phyloP scores from a whole-genome alignment of 1,140 invertebrate species.

The Heliconius himera region DNA sequence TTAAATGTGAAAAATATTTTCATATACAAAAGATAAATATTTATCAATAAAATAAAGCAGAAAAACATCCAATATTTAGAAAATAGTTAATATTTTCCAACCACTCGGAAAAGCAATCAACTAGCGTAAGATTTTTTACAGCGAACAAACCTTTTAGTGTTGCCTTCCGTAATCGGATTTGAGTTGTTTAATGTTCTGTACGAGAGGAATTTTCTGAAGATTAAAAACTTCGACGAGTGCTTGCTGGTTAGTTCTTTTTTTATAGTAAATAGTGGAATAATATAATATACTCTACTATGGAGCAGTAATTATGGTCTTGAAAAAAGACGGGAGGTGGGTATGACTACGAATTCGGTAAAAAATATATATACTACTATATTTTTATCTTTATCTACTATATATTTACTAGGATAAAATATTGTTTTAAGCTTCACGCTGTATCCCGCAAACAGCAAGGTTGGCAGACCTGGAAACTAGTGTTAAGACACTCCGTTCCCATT shows the following conservation, averaged over 20 bases:
- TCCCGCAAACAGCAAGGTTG: too few relatives aligned
- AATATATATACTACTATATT: too few relatives aligned
- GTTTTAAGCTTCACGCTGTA: too few relatives aligned
- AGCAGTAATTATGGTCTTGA: too few relatives aligned
- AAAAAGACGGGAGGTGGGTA: too few relatives aligned
- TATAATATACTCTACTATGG: too few relatives aligned
- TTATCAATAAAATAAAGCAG: neutral
- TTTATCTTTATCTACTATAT: too few relatives aligned
- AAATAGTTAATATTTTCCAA: neutral
- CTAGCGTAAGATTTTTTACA: conserved; percentile 1
- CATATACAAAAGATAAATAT: neutral
- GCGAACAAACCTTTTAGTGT: neutral
- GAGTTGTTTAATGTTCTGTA: conserved; percentile 13
- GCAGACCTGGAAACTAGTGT: too few relatives aligned
- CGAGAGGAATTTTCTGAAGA: neutral
- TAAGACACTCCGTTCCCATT: too few relatives aligned
- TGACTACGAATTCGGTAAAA: too few relatives aligned
- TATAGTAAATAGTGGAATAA: neutral
- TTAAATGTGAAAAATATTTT: too few relatives aligned
- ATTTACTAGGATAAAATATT: too few relatives aligned
- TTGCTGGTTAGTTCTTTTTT: neutral
- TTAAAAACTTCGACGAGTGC: conserved; percentile 5
- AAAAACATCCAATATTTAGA: neutral
- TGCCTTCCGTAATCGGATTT: neutral
- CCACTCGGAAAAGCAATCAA: neutral